Percentiles rank a stretch among this genome's conserved stretches.
Conservation (phyloP, 2,888 invertebrate species). For the Phaonia tiefii region DNA sequence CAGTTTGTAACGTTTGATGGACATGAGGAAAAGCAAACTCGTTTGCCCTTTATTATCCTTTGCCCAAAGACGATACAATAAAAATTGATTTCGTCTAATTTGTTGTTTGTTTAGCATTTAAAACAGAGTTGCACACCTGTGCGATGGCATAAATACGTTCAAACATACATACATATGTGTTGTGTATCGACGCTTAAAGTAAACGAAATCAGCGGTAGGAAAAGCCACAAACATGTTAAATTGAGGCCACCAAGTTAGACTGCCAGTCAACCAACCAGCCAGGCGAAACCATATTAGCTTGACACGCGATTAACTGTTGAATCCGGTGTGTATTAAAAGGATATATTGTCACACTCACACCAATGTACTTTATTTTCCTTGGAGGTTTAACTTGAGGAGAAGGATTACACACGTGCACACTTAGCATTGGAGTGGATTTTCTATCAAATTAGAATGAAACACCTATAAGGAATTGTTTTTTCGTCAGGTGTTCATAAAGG, state of each 20-base stretch:
- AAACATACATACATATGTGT: no score
- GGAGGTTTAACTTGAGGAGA: no score
- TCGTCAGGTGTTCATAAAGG: no score
- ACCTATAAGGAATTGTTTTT: no score
- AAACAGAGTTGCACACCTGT: neutral
- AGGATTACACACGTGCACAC: no score
- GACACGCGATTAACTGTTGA: slow-evolving; percentile 66
- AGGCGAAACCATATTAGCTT: slow-evolving; percentile 37
- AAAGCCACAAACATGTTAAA: slow-evolving; percentile 11
- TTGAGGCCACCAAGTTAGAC: neutral
- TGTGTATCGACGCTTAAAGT: no score
- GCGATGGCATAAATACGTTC: neutral
- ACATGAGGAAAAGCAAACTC: neutral
- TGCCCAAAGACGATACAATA: slow-evolving; percentile 27
- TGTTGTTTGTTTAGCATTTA: slow-evolving; percentile 35
- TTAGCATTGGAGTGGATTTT: no score
- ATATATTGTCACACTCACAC: neutral
- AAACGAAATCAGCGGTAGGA: neutral
- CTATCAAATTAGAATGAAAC: no score
- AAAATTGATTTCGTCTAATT: slow-evolving; percentile 62
- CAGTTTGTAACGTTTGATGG: neutral
- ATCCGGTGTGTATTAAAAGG: slow-evolving; percentile 24
- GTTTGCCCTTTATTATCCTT: neutral
- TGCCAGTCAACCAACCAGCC: neutral
- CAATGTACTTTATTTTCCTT: no score